These are phyloP conservation scores for Hydra vulgaris DNA, from an alignment of 30 jellyfish, hydroid and myxozoan genomes.

Conservation along the genomic window DNA sequence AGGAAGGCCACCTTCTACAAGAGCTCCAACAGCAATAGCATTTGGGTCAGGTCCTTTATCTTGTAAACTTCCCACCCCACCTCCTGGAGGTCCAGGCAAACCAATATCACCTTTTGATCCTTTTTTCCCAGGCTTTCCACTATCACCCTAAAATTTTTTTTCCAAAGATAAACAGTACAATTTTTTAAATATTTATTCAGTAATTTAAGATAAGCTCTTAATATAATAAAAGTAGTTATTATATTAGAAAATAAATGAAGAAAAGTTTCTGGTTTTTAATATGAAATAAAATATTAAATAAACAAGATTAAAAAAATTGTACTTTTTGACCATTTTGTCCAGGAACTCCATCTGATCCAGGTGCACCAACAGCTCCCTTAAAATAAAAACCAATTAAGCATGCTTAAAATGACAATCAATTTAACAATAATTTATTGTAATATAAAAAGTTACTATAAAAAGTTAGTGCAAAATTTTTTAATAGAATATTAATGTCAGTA, in stretches of 20 bases:
- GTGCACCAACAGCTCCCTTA: background rate
- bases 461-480: no score
- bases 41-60: slow-evolving; percentile 97
- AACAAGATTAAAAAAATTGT: background rate
- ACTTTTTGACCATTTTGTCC: background rate
- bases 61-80: slow-evolving; percentile 30
- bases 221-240: no score
- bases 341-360: background rate
- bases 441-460: no score
- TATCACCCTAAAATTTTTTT: slow-evolving; percentile 62
- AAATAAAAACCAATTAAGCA: background rate
- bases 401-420: no score
- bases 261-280: no score
- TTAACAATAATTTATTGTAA: no score
- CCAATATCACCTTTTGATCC: slow-evolving; percentile 83
- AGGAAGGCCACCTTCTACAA: slow-evolving; percentile 51
- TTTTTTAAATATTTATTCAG: no score
- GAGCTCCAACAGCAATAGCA: slow-evolving; percentile 81
- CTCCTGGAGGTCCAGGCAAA: slow-evolving; percentile 79
- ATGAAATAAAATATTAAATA: background rate
- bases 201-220: no score
- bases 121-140: slow-evolving; percentile 49
- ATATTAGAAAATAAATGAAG: no score
- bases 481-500: no score
- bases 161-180: no score